Evolutionary conservation across 2,888 invertebrate genomes (phyloP).

Genomic region (Choreutis nemorana): DNA sequence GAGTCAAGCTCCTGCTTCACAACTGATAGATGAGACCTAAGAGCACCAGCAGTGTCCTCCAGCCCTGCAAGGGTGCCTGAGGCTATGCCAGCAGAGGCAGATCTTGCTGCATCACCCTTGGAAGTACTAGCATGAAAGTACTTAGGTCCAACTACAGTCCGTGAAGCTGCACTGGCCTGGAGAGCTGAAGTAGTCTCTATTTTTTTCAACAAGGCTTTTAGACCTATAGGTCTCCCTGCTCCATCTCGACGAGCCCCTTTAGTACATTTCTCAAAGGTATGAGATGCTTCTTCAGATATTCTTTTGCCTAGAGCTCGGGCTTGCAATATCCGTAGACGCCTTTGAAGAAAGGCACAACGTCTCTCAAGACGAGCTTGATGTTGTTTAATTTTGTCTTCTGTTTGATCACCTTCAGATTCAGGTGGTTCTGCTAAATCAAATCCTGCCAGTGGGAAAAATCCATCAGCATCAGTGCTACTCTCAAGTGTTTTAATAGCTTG

Average conservation of each 20-base stretch:
- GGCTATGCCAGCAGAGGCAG: slow-evolving; percentile 62
- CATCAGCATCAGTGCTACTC: slow-evolving; percentile 48
- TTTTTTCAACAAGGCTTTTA: slow-evolving; percentile 50
- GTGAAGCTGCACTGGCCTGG: slow-evolving; percentile 48
- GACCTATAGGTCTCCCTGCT: slow-evolving; percentile 44
- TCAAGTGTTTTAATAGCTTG: slow-evolving; percentile 82
- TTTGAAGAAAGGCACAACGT: slow-evolving; percentile 74
- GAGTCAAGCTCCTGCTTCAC: slow-evolving; percentile 85
- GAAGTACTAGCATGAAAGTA: slow-evolving; percentile 65
- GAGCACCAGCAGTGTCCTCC: slow-evolving; percentile 75
- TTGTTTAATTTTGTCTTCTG: slow-evolving; percentile 60
- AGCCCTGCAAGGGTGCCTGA: slow-evolving; percentile 76
- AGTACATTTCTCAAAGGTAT: slow-evolving; percentile 72
- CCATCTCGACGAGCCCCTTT: slow-evolving; percentile 72
- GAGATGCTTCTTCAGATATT: slow-evolving; percentile 77
- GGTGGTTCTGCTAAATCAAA: slow-evolving; percentile 58
- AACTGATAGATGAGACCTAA: slow-evolving; percentile 76
- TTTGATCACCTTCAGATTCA: slow-evolving; percentile 56
- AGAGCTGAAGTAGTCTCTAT: slow-evolving; percentile 49
- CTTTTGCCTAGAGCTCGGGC: slow-evolving; percentile 78
- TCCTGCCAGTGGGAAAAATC: slow-evolving; percentile 49
- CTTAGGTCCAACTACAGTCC: slow-evolving; percentile 39
- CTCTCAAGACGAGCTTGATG: slow-evolving; percentile 71
- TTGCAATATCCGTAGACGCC: slow-evolving; percentile 80
- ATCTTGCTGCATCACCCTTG: slow-evolving; percentile 80